A percentile compares a stretch with the other conserved stretches of the same genome.
These are phyloP conservation scores for Papilio machaon DNA, from an alignment of 1,140 invertebrate species.

Conservation along the genomic window DNA sequence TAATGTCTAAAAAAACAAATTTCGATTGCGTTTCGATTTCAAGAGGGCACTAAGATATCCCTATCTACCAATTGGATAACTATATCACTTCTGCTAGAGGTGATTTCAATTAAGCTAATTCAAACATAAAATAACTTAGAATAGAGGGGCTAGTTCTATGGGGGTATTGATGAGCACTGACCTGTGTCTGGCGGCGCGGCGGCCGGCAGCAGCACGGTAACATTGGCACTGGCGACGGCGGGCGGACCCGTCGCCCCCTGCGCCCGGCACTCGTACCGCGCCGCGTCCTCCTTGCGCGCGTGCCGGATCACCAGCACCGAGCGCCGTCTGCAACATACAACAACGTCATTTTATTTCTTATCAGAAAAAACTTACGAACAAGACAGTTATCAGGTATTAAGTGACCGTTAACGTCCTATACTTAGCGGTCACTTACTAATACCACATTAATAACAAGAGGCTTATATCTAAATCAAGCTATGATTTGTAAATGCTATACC, in stretches of 20 bases:
- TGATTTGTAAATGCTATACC: no score
- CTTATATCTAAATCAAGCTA: no score
- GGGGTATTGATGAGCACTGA: constrained; percentile 37
- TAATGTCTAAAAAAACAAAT: background rate
- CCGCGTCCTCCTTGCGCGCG: constrained; percentile 86
- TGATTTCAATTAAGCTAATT: background rate
- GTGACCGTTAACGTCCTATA: no score
- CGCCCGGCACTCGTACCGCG: constrained; percentile 89
- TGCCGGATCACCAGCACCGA: constrained; percentile 89
- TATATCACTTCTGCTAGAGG: background rate
- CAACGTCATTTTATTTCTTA: background rate
- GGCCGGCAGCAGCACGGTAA: constrained; percentile 83
- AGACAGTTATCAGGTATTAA: no score
- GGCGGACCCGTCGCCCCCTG: constrained; percentile 82
- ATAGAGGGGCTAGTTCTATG: background rate
- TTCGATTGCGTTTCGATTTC: background rate
- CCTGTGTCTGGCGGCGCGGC: constrained; percentile 75
- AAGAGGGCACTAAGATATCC: background rate
- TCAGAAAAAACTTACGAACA: no score
- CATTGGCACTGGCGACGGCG: constrained; percentile 82
- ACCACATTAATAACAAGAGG: no score
- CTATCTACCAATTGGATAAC: background rate
- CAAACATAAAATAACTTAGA: background rate
- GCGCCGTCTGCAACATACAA: constrained; percentile 83
- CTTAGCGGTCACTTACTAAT: no score